A percentile compares a stretch with the other conserved stretches of the same genome.
Evolutionary conservation across 1,140 invertebrate species (phyloP).

Genomic region (Drosophila auraria): DNA sequence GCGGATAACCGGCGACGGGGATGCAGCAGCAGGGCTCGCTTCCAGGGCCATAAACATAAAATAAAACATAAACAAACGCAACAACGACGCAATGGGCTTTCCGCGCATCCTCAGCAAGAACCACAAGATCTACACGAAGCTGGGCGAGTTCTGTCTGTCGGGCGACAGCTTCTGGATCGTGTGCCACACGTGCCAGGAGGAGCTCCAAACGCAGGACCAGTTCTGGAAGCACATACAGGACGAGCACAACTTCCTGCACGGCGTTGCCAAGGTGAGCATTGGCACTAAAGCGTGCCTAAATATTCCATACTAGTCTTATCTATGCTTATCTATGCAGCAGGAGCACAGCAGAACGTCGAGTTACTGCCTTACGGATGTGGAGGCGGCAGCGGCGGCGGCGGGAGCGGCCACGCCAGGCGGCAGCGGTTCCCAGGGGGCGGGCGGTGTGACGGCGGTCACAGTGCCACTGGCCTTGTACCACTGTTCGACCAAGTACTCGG

Average conservation of each 20-base stretch:
- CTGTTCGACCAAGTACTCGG: constrained; percentile 67
- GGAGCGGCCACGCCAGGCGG: constrained; percentile 33
- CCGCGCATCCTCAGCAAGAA: constrained; percentile 84
- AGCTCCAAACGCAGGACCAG: constrained; percentile 80
- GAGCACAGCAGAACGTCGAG: constrained; percentile 70
- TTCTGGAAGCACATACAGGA: constrained; percentile 84
- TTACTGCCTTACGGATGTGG: constrained; percentile 73
- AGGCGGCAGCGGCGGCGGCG: constrained; percentile 46
- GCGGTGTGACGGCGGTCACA: constrained; percentile 51
- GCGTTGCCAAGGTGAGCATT: constrained; percentile 59
- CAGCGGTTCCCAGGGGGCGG: constrained; percentile 23
- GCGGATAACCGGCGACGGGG: not conserved
- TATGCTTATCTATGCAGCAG: constrained; percentile 19
- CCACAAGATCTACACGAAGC: constrained; percentile 82
- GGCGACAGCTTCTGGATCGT: constrained; percentile 82
- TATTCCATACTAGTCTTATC: not conserved
- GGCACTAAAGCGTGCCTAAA: not conserved
- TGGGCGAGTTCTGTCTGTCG: constrained; percentile 79
- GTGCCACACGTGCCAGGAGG: constrained; percentile 81
- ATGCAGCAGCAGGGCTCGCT: constrained; percentile 22
- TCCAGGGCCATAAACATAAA: constrained; percentile 19
- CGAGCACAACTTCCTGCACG: constrained; percentile 82
- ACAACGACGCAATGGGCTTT: constrained; percentile 77
- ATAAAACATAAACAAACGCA: constrained; percentile 50
- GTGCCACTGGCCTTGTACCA: constrained; percentile 68